Base-by-base conservation (phyloP, 2,113 vertebrate species). In the Promerops cafer region DNA sequence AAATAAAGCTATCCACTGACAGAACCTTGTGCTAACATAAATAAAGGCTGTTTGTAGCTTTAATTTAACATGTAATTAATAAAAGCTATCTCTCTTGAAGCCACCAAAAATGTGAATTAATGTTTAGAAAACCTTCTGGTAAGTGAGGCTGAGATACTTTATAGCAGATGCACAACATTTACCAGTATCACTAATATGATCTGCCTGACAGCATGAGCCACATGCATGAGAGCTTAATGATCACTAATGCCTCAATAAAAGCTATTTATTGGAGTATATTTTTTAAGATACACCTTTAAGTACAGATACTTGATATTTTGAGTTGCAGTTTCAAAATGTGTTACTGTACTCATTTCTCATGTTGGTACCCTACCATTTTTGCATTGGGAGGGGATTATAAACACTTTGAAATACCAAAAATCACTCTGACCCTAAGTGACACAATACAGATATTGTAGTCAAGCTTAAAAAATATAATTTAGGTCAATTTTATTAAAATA, bases 51-150 rank as follows among this genome's bases (percentile, higher is more conserved):
- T 56, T 93, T 81, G 59, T 79, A 42, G 61, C 78, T 93, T 92
- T 83, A 89, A 85, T 65, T 83, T 74, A 88, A 84, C 27, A 40
- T 19, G 24, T 76, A 76, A 93, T 91, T 96, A 96, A 77, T 89
- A 77, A 92, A 89, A 76, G 4, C 35, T 85, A 39, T 91, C 90
- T 96, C 74, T 85, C 66, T 83, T 74, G 44, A 95, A 91, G 23
- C 45, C 60, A 93, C 20, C 13, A 49, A 54, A 96, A 92, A 94
- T 30, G 45, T 72, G 72, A 72, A 84, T 94, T 89, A 80, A 83
- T 44, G 61, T 37, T 96, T 90, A 76, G 77, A 91, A 94, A 96
- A 61, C 83, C 86, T 94, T 88, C 83, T 95, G 79, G 65, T 94
- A 69, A 92, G 69, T 54, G 85, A 80, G 83, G 26, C 85, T 81